These are phyloP conservation scores for Oophaga sylvatica DNA, from an alignment of 2,797 vertebrate species.

Conservation along the genomic window DNA sequence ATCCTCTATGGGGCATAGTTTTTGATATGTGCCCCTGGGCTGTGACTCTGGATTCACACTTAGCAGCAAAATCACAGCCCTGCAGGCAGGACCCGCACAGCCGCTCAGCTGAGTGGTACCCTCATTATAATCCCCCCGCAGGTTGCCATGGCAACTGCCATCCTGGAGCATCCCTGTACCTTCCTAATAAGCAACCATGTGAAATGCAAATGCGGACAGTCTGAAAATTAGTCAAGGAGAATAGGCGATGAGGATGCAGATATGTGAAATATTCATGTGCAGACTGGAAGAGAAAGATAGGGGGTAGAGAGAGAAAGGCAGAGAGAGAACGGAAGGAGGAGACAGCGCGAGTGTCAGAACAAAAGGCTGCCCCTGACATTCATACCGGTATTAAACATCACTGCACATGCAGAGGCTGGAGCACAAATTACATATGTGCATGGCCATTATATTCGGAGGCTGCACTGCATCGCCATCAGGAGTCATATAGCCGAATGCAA, in stretches of 20 bases:
- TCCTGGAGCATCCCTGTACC: conserved; percentile 86
- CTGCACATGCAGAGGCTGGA: conserved; percentile 89
- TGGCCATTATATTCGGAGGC: conserved; percentile 70
- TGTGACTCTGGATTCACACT: conserved; percentile 80
- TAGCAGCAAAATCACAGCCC: conserved; percentile 81
- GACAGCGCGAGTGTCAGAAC: conserved; percentile 97
- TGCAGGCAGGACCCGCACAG: conserved; percentile 83
- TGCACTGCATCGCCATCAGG: conserved; percentile 39
- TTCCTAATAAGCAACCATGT: conserved; percentile 90
- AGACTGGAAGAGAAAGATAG: conserved; percentile 81
- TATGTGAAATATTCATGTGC: conserved; percentile 99
- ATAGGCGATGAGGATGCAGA: conserved; percentile 90
- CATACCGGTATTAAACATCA: conserved; percentile 89
- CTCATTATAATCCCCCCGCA: conserved; percentile 89
- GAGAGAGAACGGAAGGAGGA: conserved; percentile 76
- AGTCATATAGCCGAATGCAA: not conserved
- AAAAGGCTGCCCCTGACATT: conserved; percentile 97
- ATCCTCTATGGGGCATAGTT: conserved; percentile 75
- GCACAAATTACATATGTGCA: conserved; percentile 69
- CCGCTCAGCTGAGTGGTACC: conserved; percentile 81
- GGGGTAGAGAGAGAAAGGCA: conserved; percentile 72
- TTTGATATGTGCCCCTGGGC: conserved; percentile 76
- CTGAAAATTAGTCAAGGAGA: conserved; percentile 98
- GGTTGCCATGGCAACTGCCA: conserved; percentile 96
- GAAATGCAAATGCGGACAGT: conserved; percentile 98